Evolutionary conservation across 1,140 invertebrate genomes (phyloP).

Genomic region (Papilio aristodemus): DNA sequence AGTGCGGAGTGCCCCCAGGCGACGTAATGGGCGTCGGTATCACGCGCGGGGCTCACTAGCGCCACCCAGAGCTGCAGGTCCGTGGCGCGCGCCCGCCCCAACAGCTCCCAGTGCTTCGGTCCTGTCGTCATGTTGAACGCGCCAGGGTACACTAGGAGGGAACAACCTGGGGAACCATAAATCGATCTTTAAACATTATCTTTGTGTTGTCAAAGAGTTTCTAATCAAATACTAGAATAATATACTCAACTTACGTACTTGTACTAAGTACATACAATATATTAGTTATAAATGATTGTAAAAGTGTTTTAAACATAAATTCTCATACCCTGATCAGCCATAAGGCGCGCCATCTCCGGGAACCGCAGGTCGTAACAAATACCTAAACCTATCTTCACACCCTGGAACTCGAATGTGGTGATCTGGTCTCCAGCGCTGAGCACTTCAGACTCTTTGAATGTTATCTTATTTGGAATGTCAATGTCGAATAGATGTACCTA

Average conservation of each 20-base stretch:
- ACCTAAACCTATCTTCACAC: conserved; percentile 92
- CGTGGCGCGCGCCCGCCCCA: conserved; percentile 89
- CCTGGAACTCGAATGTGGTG: conserved; percentile 87
- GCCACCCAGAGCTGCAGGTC: conserved; percentile 93
- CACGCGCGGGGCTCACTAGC: conserved; percentile 89
- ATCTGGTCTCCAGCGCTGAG: conserved; percentile 88
- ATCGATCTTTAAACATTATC: too few relatives aligned
- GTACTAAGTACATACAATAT: too few relatives aligned
- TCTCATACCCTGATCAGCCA: conserved; percentile 85
- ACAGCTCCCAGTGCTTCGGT: conserved; percentile 94
- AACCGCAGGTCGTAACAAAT: conserved; percentile 98
- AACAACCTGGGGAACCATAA: conserved; percentile 89
- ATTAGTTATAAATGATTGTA: too few relatives aligned
- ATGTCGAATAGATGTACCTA: conserved; percentile 97
- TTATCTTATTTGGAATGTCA: conserved; percentile 94
- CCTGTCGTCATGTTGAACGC: conserved; percentile 98
- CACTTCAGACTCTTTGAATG: conserved; percentile 95
- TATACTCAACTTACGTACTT: too few relatives aligned
- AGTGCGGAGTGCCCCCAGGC: conserved; percentile 94
- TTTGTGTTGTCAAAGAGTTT: too few relatives aligned
- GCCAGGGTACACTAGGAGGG: conserved; percentile 93
- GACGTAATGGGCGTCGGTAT: conserved; percentile 86
- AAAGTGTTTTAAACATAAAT: neutral
- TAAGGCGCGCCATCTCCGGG: conserved; percentile 92
- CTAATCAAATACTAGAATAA: too few relatives aligned